Evolutionary conservation across 2,113 vertebrate genomes (phyloP), one percentile per base, ranked within the genome.

Genomic region (Suncus etruscus): DNA sequence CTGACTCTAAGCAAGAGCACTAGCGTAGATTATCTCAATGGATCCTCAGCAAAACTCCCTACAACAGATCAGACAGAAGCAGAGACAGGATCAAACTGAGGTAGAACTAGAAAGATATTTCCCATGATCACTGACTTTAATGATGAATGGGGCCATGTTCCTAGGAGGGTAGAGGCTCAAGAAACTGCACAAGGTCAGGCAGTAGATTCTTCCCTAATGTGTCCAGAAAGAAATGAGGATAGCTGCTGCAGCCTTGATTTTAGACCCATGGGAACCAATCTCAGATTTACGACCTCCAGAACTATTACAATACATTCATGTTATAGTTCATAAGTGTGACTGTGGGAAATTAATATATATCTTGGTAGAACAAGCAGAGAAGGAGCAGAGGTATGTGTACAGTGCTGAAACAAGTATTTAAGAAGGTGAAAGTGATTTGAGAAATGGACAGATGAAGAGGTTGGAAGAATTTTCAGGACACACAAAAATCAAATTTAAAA

Each of bases 301-400:
- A 7, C 15, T 25, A 0, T 18, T 76, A 80, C 3, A 76, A 81
- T 66, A 48, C 50, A 69, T 20, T 50, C 39, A 15, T 5, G 2
- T 39, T 66, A 1, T 16, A 11, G 80, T n/a, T 88, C 47, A 22
- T 78, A 76, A 61, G 4, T 70, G 32, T 15, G 70, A 20, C 29
- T 45, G 32, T 7, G 63, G 45, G 29, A 76, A 94, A 69, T 29
- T 48, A 69, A 83, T 11, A 76, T 15, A n/a, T 47, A 24, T 27
- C 51, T 74, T 74, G 27, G 47, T 27, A 63, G 48, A 51, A 91
- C 47, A 93, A 89, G 86, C 70, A 25, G 70, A n/a, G 50, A 25
- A 7, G 31, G n/a, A 27, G 12, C 11, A 45, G 72, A 4, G 24
- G 25, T 18, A 9, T 31, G 4, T 65, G 63, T 65, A 10, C 31